A percentile compares a stretch with the other conserved stretches of the same genome.
phyloP scores from a whole-genome alignment of 2,888 invertebrate genomes.

The Idaea straminata region DNA sequence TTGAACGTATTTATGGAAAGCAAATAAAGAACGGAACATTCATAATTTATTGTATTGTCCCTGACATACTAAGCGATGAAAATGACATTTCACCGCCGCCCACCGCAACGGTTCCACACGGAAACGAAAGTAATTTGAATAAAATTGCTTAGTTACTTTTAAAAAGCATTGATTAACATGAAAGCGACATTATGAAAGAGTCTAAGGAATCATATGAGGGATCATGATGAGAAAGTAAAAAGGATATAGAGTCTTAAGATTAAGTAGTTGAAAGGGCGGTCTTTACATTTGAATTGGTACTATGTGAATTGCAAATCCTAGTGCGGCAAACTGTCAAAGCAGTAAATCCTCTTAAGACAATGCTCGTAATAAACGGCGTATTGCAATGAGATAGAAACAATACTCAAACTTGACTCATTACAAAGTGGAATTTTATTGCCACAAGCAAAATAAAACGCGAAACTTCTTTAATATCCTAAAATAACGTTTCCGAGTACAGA shows the following conservation, averaged over 20 bases:
- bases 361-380: background rate
- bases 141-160: slow-evolving; percentile 29
- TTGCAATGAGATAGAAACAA: background rate
- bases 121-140: slow-evolving; percentile 13
- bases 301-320: background rate
- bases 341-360: background rate
- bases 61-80: slow-evolving; percentile 17
- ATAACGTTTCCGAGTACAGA: background rate
- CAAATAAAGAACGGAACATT: slow-evolving; percentile 11
- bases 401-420: background rate
- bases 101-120: slow-evolving; percentile 8
- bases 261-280: background rate
- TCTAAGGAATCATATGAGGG: slow-evolving; percentile 36
- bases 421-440: slow-evolving; percentile 1
- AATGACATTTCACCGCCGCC: slow-evolving; percentile 11
- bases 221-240: slow-evolving; percentile 39
- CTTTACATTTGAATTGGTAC: background rate
- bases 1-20: background rate
- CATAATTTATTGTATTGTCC: slow-evolving; percentile 18
- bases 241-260: slow-evolving; percentile 37
- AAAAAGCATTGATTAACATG: slow-evolving; percentile 34
- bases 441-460: slow-evolving; percentile 5
- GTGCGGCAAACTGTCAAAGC: slow-evolving; percentile 6
- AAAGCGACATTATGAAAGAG: slow-evolving; percentile 31
- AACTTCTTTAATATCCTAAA: slow-evolving; percentile 14